Base-by-base conservation (phyloP, 1,140 invertebrate genomes). In the Pseudomyrmex flavicornis region DNA sequence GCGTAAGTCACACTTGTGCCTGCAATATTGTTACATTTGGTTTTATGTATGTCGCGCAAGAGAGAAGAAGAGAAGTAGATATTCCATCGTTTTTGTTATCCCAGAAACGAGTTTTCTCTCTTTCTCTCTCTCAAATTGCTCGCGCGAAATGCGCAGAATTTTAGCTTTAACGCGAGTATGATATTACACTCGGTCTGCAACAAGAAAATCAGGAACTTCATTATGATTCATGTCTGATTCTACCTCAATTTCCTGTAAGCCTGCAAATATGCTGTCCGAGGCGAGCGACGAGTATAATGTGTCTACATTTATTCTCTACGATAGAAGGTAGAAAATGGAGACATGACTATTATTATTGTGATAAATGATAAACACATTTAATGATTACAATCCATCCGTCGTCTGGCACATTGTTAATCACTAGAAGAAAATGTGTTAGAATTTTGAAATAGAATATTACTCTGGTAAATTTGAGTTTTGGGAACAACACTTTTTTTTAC, bases 191-290 rank as follows among this genome's bases (percentile, higher is more conserved):
- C 35, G 35, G 48, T n/a, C 52, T 79, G 20, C 35, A 48, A 79
- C 35, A 8, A 10, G 75, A 69, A 69, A 69, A 79, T 79, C 75
- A 69, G 52, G 17, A 59, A 70, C 15, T 79, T 79, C 65, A 79
- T 80, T 72, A 72, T 72, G 66, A 80, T 70, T 80, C 54, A 72
- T 70, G 44, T 17, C 20, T 35, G 76, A 80, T 72, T 80, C 76
- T 59, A 80, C 54, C 54, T 80, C 66, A 70, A 80, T 70, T 80
- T 80, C 76, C 76, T 26, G 65, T 48, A 58, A 79, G 44, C 44
- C 65, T 70, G 76, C 66, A 70, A 79, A 70, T 70, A 79, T 59
- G 35, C 44, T 72, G n/a, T 44, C 22, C 66, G 2, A 79, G 62
- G 48, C 35, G 76, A 58, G 48, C 74, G n/a, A 66, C 22, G 52